Conservation (phyloP, 2,797 vertebrate species). For the Rhabdomys pumilio region DNA sequence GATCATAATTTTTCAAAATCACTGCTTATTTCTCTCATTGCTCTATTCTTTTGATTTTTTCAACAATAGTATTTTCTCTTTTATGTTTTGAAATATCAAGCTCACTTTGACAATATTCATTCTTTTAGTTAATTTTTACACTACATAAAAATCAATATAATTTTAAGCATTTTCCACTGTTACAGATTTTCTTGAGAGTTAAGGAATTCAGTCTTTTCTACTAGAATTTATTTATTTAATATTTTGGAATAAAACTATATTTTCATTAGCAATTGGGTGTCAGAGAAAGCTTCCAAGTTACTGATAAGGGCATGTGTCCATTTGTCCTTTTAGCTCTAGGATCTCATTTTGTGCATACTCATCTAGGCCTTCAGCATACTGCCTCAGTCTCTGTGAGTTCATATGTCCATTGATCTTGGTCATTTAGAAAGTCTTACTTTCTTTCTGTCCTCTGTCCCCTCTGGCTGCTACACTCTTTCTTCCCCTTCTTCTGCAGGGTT, state of each 20-base stretch:
- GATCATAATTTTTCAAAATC: conserved; percentile 46
- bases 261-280: not conserved
- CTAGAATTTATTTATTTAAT: not conserved
- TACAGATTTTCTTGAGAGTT: not conserved
- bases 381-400: not conserved
- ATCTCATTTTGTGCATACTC: not conserved
- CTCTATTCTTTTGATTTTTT: not conserved
- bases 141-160: not conserved
- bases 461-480: not conserved
- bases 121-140: not conserved
- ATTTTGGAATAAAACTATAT: not conserved
- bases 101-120: not conserved
- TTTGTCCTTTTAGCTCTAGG: not conserved
- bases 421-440: not conserved
- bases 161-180: not conserved
- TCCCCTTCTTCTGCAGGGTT: not conserved
- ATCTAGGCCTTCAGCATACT: no score
- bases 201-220: not conserved
- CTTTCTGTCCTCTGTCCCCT: rapidly evolving
- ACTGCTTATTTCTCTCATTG: conserved; percentile 32
- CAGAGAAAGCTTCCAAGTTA: not conserved
- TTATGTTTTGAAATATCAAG: not conserved
- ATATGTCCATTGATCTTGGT: not conserved
- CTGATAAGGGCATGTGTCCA: not conserved
- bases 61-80: not conserved